Evolutionary conservation across 2,113 vertebrate species (phyloP), one percentile per base, ranked within the genome.

Genomic region (Pristiophorus japonicus): DNA sequence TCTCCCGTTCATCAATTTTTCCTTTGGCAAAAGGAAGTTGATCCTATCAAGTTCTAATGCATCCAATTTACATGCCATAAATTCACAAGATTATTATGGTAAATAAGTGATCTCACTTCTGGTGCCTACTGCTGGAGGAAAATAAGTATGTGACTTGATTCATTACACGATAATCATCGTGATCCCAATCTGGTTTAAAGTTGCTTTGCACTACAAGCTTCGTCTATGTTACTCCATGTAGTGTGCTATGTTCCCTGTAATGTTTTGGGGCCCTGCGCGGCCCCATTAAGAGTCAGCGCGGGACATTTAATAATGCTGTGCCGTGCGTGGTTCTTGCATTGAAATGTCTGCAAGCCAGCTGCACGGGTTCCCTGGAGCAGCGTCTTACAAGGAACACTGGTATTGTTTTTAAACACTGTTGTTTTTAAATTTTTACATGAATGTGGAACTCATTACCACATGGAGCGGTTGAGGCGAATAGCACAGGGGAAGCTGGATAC

Each of bases 21-120:
- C 63, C 65, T 94, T 66, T 94, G 93, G 93, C 93, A 73, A 94
- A 70, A 14, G 24, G 42, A 47, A 16, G 42, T 24, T 94, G 93
- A 94, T 94, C 38, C 66, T 94, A 94, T 94, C 93, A 70, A 51
- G 42, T 73, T 51, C 45, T 70, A 94, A 70, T 73, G 93, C 27
- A 66, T 70, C 66, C 93, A 67, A 94, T 94, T 94, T 94, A 70
- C 93, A 94, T 94, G 27, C 93, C 93, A 70, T 45, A 94, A 70
- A 51, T 42, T 94, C 66, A 94, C 22, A 67, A 73, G 93, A 70
- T 73, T 70, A 94, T 14, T 0, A 67, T 70, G 93, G 66, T 94
- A 94, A 94, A 67, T 94, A 94, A 47, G 93, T 94, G 93, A 67
- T 51, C 66, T 51, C 93, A 67, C 27, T 51, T 94, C 93, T 94